Base-by-base conservation (phyloP, 2,113 vertebrate species). In the Anarrhichthys ocellatus region DNA sequence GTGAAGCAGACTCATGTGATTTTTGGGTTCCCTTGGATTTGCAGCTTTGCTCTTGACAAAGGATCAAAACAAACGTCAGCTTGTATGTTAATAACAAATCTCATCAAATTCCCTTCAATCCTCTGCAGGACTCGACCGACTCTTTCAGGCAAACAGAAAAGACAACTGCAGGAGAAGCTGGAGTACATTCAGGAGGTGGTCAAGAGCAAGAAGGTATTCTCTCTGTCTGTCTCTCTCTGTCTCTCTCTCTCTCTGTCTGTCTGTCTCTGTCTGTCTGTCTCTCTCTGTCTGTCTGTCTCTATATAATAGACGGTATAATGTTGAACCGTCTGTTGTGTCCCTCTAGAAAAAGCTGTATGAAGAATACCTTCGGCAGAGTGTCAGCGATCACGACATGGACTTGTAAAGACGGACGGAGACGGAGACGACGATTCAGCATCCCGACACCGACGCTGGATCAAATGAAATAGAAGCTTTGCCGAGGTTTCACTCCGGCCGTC, bases 321-420 rank as follows among this genome's bases (percentile, higher is more conserved):
- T 70, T 61, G n/a, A 56, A 84, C 13, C 22, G 8, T 85, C 2
- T 24, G 0, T 73, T 62, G 6, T 29, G n/a, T 74, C 22, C 50
- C 14, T 87, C 1, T 42, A 97, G 96, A 96, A 94, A 87, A 94
- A 92, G 46, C 92, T 97, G 18, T 96, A 96, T 83, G 95, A 96
- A 71, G 96, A 97, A 22, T 97, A 97, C 78, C 92, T 97, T 22
- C 95, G 93, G 7, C 96, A 96, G 88, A 96, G 96, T 76, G 94
- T 96, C 75, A 95, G 95, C 1, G 96, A 96, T 58, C 95, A 96
- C 0, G 96, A 97, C 84, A 95, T 96, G 94, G 85, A 88, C 88
- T 89, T 92, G 89, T 91, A 76, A 73, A 72, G 42, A 38, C 9
- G 36, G 20, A 22, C 20, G 34, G 32, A 13, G 24, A 58, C 0